These are phyloP conservation scores for Tachina fera DNA, from an alignment of 2,888 invertebrate species.

Conservation along the genomic window DNA sequence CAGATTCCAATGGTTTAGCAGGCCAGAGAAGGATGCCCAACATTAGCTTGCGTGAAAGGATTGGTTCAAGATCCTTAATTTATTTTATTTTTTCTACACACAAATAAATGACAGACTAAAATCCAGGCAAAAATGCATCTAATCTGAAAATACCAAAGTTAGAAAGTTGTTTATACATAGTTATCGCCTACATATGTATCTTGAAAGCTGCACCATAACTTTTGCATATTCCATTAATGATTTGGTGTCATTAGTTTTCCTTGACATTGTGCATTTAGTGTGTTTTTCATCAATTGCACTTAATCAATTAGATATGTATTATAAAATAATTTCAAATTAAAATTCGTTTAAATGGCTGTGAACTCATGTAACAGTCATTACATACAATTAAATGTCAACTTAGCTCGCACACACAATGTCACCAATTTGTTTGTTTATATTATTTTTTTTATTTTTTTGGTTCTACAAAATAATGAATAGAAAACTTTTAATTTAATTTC, in stretches of 20 bases:
- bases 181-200: neutral
- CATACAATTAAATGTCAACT: slow-evolving; percentile 30
- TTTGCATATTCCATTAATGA: neutral
- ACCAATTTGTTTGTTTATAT: neutral
- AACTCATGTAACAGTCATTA: slow-evolving; percentile 52
- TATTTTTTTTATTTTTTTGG: neutral
- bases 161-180: too few species aligned
- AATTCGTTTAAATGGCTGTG: slow-evolving; percentile 48
- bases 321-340: slow-evolving; percentile 54
- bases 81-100: neutral
- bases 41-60: too few species aligned
- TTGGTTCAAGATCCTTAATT: too few species aligned
- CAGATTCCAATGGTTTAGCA: too few species aligned
- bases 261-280: slow-evolving; percentile 19
- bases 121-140: too few species aligned
- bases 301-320: slow-evolving; percentile 55
- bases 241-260: slow-evolving; percentile 30
- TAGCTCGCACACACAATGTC: neutral
- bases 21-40: too few species aligned
- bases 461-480: neutral
- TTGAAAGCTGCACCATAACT: neutral
- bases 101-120: too few species aligned
- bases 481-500: slow-evolving; percentile 15
- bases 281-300: slow-evolving; percentile 39
- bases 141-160: too few species aligned